Percentiles rank a stretch among this genome's conserved stretches.
phyloP scores from a whole-genome alignment of 1,140 invertebrate genomes.

The Oryctes rhinoceros region DNA sequence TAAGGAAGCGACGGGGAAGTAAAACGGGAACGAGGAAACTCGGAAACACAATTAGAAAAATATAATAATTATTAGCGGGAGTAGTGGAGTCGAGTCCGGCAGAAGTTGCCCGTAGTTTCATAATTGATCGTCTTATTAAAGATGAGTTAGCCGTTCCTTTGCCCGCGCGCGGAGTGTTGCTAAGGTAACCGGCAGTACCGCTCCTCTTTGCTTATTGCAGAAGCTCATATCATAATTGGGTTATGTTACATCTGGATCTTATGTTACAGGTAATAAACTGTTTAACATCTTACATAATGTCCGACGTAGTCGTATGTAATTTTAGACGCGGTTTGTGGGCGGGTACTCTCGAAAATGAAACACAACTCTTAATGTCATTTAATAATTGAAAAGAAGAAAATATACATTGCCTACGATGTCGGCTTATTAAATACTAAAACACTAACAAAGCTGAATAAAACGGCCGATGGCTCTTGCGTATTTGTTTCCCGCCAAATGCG shows the following conservation, averaged over 20 bases:
- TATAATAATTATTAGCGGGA: conserved; percentile 56
- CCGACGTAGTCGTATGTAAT: background rate
- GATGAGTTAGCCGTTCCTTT: conserved; percentile 60
- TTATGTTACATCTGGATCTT: conserved; percentile 59
- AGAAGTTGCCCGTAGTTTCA: conserved; percentile 58
- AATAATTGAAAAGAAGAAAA: no score
- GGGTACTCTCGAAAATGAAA: background rate
- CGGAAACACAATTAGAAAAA: conserved; percentile 57
- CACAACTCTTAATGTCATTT: no score
- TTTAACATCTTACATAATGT: conserved; percentile 37
- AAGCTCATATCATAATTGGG: conserved; percentile 61
- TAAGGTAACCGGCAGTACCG: conserved; percentile 49
- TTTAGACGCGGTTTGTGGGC: background rate
- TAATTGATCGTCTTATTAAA: conserved; percentile 63
- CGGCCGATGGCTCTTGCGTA: no score
- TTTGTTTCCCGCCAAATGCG: no score
- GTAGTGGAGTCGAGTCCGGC: conserved; percentile 55
- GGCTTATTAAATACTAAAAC: no score
- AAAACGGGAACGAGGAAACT: conserved; percentile 30
- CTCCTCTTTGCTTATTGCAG: conserved; percentile 59
- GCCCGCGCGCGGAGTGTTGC: conserved; percentile 55
- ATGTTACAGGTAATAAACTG: conserved; percentile 46
- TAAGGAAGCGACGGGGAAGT: background rate
- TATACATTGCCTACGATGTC: no score
- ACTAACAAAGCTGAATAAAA: no score